phyloP scores from a whole-genome alignment of 1,140 invertebrate genomes.

The Coelopa frigida region DNA sequence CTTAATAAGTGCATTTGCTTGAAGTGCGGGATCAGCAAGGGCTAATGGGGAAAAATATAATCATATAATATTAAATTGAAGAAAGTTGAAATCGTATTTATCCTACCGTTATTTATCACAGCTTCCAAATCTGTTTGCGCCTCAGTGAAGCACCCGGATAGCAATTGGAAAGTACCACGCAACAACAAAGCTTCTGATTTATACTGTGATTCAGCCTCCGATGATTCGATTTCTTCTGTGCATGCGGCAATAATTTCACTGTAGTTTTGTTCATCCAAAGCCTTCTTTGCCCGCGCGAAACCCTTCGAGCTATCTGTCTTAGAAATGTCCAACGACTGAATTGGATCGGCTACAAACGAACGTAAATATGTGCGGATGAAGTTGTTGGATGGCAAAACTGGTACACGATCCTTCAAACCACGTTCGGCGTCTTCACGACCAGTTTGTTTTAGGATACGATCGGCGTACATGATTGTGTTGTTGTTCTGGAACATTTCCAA shows the following conservation, averaged over 20 bases:
- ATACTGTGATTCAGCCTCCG: conserved; percentile 48
- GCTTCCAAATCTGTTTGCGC: conserved; percentile 63
- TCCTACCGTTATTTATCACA: conserved; percentile 53
- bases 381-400: conserved; percentile 71
- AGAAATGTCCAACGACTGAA: conserved; percentile 20
- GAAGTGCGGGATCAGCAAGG: conserved; percentile 53
- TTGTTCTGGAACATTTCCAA: conserved; percentile 82
- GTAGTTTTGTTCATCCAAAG: conserved; percentile 63
- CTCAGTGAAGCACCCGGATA: conserved; percentile 63
- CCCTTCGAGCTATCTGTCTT: conserved; percentile 42
- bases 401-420: conserved; percentile 58
- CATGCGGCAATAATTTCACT: conserved; percentile 72
- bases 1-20: conserved; percentile 86
- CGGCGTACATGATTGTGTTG: conserved; percentile 68
- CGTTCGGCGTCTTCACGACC: conserved; percentile 65
- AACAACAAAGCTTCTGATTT: conserved; percentile 65
- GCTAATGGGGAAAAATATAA: conserved; percentile 20
- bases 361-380: conserved; percentile 79
- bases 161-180: conserved; percentile 73
- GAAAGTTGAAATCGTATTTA: background rate
- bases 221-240: conserved; percentile 69
- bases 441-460: conserved; percentile 73
- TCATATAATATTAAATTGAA: too few species aligned
- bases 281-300: conserved; percentile 58
- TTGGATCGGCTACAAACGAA: conserved; percentile 78